Percentiles rank a stretch among this genome's conserved stretches.
These are phyloP conservation scores for Plagodis pulveraria DNA, from an alignment of 2,888 invertebrate species.

Conservation along the genomic window DNA sequence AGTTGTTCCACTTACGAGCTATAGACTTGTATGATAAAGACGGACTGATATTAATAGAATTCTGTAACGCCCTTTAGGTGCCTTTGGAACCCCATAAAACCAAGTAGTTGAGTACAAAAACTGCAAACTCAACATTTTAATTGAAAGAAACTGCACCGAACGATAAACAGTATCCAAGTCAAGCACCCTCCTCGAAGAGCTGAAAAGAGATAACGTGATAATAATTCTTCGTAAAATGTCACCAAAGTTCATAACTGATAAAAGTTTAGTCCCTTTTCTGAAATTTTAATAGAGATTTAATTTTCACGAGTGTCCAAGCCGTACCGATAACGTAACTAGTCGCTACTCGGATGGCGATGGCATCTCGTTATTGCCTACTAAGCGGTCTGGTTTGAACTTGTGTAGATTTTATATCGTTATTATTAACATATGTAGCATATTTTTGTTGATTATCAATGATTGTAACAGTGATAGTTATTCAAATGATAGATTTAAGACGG, in stretches of 20 bases:
- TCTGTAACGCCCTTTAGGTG: no score
- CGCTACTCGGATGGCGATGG: slow-evolving; percentile 13
- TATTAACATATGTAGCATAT: no score
- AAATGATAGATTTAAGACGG: no score
- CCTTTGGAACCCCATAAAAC: no score
- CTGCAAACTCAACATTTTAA: slow-evolving; percentile 39
- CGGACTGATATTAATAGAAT: no score
- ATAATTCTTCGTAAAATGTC: slow-evolving; percentile 82
- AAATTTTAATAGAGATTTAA: slow-evolving; percentile 82
- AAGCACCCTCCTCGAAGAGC: slow-evolving; percentile 57
- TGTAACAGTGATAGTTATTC: no score
- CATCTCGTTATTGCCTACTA: slow-evolving; percentile 14
- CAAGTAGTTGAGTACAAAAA: slow-evolving; percentile 4
- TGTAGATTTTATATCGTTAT: no score
- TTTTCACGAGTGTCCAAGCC: slow-evolving; percentile 68
- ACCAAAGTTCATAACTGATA: slow-evolving; percentile 83
- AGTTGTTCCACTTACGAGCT: no score
- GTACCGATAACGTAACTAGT: slow-evolving; percentile 49
- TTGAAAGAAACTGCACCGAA: slow-evolving; percentile 72
- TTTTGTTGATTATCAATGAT: no score
- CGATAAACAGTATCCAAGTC: slow-evolving; percentile 61
- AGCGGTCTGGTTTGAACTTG: slow-evolving; percentile 3
- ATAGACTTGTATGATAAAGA: no score
- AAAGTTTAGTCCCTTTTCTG: slow-evolving; percentile 79
- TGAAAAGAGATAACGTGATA: slow-evolving; percentile 74